Conservation (phyloP, 2,797 vertebrate genomes). For the Carcharodon carcharias region DNA sequence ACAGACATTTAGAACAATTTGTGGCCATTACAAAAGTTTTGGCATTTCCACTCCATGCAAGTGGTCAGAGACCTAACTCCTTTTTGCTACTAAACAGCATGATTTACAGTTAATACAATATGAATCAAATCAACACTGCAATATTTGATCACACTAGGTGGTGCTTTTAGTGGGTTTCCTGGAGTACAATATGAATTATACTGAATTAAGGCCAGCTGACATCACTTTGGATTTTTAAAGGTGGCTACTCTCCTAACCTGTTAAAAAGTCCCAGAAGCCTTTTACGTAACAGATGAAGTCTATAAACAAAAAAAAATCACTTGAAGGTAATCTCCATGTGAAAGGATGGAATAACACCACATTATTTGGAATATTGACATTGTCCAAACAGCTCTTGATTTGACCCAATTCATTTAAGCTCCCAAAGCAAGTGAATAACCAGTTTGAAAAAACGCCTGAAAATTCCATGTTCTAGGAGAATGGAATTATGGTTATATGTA, state of each 20-base stretch:
- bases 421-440: neutral
- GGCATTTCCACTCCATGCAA: neutral
- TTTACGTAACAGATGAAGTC: neutral
- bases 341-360: neutral
- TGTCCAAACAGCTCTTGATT: neutral
- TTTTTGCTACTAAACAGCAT: neutral
- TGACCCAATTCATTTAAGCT: neutral
- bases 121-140: neutral
- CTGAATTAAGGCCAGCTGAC: neutral
- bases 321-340: neutral
- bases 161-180: neutral
- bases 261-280: neutral
- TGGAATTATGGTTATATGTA: neutral
- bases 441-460: neutral
- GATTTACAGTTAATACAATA: neutral
- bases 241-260: neutral
- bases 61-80: neutral
- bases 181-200: neutral
- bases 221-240: neutral
- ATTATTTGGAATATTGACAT: neutral
- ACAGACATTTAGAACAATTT: neutral
- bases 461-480: neutral
- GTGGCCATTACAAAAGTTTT: neutral
- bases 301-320: neutral
- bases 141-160: neutral